Percentiles rank a stretch among this genome's conserved stretches.
These are phyloP conservation scores for Mus pahari DNA, from an alignment of 2,113 vertebrate species.

Conservation along the genomic window DNA sequence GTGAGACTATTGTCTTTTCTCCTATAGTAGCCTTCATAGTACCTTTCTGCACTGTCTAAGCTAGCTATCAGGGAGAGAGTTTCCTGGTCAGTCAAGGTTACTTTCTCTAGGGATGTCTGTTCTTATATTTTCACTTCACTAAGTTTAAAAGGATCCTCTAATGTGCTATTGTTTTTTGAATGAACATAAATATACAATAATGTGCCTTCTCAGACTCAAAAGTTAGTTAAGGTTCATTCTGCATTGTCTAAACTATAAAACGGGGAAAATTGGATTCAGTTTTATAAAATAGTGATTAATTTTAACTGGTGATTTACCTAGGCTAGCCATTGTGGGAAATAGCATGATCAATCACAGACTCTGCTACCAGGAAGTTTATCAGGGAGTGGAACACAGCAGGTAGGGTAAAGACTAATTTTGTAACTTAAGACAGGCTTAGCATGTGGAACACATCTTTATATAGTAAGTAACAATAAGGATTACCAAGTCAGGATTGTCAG, in stretches of 20 bases:
- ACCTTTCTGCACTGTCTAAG: background rate
- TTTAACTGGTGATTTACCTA: background rate
- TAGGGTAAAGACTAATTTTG: conserved; percentile 43
- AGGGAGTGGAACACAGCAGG: conserved; percentile 20
- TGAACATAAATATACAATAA: background rate
- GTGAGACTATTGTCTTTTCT: background rate
- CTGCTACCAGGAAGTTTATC: conserved; percentile 13
- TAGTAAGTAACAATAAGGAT: background rate
- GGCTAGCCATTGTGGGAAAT: background rate
- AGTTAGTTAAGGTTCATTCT: background rate
- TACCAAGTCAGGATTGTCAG: conserved; percentile 3
- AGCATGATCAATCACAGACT: conserved; percentile 2
- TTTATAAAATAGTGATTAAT: conserved; percentile 21
- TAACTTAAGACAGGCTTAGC: conserved; percentile 1
- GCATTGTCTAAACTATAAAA: background rate
- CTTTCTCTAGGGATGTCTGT: conserved; percentile 54
- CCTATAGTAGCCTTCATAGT: background rate
- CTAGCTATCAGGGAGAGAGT: background rate
- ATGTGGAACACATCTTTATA: background rate
- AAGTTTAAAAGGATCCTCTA: conserved; percentile 52
- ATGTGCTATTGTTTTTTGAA: background rate
- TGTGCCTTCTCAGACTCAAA: conserved; percentile 2
- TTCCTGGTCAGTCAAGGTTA: background rate
- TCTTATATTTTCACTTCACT: conserved; percentile 66
- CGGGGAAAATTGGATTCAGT: background rate